These are phyloP conservation scores for Trachythela sp. DNA, from an alignment of 64 coral and sea anemone genomes.

Conservation along the genomic window DNA sequence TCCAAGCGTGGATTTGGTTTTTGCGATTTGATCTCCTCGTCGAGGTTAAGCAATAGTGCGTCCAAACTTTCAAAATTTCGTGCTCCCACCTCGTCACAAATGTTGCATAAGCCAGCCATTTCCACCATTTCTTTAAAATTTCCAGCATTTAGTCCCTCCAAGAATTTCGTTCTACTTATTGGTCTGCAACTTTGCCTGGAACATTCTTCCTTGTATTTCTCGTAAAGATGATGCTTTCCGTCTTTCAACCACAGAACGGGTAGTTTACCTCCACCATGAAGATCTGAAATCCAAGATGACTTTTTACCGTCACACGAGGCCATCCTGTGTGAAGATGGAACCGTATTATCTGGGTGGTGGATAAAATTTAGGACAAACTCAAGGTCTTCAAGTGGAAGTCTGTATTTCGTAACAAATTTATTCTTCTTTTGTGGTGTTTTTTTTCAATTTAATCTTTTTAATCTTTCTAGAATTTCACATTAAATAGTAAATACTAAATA, in stretches of 20 bases:
- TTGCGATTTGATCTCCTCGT: not conserved
- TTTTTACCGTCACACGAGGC: constrained; percentile 31
- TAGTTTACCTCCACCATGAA: constrained; percentile 28
- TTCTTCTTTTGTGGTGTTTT: not conserved
- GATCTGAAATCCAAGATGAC: constrained; percentile 39
- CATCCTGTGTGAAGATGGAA: constrained; percentile 33
- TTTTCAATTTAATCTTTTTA: too few relatives aligned
- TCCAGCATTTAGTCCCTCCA: constrained; percentile 35
- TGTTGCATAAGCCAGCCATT: constrained; percentile 52
- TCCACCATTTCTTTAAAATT: constrained; percentile 49
- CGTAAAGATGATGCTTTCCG: constrained; percentile 22
- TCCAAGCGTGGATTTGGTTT: too few relatives aligned
- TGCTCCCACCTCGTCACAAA: constrained; percentile 37
- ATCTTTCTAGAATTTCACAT: too few relatives aligned
- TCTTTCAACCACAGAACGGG: constrained; percentile 51
- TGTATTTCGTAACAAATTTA: not conserved
- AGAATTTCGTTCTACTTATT: constrained; percentile 8
- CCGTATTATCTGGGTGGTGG: constrained; percentile 36
- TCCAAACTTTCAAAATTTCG: constrained; percentile 37
- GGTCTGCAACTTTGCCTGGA: constrained; percentile 12
- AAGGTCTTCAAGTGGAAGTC: constrained; percentile 21
- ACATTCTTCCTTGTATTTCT: constrained; percentile 39
- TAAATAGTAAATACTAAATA: too few relatives aligned
- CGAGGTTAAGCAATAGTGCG: not conserved
- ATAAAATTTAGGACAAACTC: constrained; percentile 51